Evolutionary conservation across 2,113 vertebrate genomes (phyloP), one percentile per base, ranked within the genome.

Genomic region (Phyllostomus discolor): DNA sequence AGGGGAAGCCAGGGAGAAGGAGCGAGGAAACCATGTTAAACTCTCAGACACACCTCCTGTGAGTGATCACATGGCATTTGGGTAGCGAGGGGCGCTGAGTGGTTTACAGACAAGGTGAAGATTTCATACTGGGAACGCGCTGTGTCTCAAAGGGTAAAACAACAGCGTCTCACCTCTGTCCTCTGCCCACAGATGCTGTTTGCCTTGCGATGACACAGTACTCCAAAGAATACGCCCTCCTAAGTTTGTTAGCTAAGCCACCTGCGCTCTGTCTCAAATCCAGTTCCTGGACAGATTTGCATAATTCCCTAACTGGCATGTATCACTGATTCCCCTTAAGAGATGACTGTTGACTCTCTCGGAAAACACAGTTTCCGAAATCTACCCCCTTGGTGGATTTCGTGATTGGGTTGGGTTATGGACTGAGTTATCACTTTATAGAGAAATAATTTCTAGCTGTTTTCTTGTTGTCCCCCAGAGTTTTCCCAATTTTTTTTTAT

Each of bases 221-320:
- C 85, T 80, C 73, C 20, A 54, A 96, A 94, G 91, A 95, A 80
- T 83, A 72, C 48, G 43, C 62, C 90, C 81, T 80, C 15, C 69
- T 90, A 88, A 95, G 78, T 93, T 79, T 95, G 88, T 95, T 87
- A 94, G 91, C 80, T 93, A 87, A 96, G 75, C 95, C 88, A 76
- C 70, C 20, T 91, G 73, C 70, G 69, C 86, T 90, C 12, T 41
- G 22, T 93, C 92, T 95, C 96, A 96, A 96, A 93, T 90, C 70
- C 64, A 43, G 81, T 91, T 96, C 93, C 83, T 89, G 43, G 73
- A 83, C 19, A 94, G 54, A 96, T 97, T 96, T 97, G 73, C 94
- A 93, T 97, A 96, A 96, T 97, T 96, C 88, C 70, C 93, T 96
- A 89, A 92, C 73, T 93, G 73, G 82, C 70, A 93, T 48, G 14